Conservation (phyloP, 37 sponge, comb jelly and placozoan species). For the Spongilla lacustris region DNA sequence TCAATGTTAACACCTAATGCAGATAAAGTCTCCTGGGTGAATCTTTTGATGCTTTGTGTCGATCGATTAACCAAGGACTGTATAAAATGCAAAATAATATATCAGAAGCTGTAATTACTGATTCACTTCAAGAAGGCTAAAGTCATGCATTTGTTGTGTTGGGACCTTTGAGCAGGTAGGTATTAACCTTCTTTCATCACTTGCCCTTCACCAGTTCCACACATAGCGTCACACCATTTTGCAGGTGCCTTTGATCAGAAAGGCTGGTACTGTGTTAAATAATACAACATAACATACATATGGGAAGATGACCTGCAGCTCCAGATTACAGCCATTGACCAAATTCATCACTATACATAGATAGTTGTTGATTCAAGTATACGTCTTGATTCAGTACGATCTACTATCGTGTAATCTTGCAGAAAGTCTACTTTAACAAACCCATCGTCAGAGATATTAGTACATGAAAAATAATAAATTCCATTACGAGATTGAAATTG, state of each 20-base stretch:
- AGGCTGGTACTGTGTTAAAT: too few species aligned
- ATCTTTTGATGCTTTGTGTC: too few species aligned
- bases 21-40: background rate
- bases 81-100: background rate
- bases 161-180: background rate
- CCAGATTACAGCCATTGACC: too few species aligned
- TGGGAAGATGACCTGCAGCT: too few species aligned
- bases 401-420: background rate
- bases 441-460: background rate
- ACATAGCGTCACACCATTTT: background rate
- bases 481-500: background rate
- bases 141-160: background rate
- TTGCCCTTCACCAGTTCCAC: constrained; percentile 5
- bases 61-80: background rate
- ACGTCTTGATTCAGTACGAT: background rate
- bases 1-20: background rate
- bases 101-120: background rate
- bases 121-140: too few species aligned
- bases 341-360: too few species aligned
- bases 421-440: background rate
- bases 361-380: background rate
- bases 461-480: background rate
- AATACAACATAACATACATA: too few species aligned
- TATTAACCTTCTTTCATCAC: background rate
- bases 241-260: background rate